Evolutionary conservation across 2,888 invertebrate species (phyloP).

Genomic region (Eupithecia subfuscata): DNA sequence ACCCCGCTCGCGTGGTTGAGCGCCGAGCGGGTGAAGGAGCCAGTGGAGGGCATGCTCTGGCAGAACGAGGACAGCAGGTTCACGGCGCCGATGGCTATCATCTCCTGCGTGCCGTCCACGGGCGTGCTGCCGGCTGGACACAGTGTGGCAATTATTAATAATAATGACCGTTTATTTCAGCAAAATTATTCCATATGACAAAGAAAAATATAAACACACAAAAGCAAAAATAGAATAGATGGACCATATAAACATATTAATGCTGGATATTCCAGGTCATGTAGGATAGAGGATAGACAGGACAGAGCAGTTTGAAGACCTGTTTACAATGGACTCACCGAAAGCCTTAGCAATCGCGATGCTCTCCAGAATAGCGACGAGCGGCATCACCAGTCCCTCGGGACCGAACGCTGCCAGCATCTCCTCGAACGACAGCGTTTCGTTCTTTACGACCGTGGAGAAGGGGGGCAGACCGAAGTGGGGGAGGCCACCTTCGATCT

Average conservation of each 20-base stretch:
- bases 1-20: conserved; percentile 96
- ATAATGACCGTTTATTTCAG: too few relatives aligned
- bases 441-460: conserved; percentile 82
- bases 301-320: not conserved
- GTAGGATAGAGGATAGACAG: too few relatives aligned
- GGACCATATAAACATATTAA: too few relatives aligned
- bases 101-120: conserved; percentile 95
- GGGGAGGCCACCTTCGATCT: conserved; percentile 88
- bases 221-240: too few relatives aligned
- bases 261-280: too few relatives aligned
- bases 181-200: too few relatives aligned
- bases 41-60: conserved; percentile 93
- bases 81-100: conserved; percentile 92
- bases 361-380: conserved; percentile 89
- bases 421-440: conserved; percentile 83
- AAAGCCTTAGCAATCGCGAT: conserved; percentile 91
- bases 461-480: conserved; percentile 88
- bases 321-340: conserved; percentile 73
- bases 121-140: conserved; percentile 87
- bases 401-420: conserved; percentile 86
- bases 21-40: conserved; percentile 94
- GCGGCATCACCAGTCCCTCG: conserved; percentile 87
- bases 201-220: too few relatives aligned
- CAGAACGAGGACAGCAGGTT: conserved; percentile 93
- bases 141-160: not conserved